A percentile compares a stretch with the other conserved stretches of the same genome.
Evolutionary conservation across 2,113 vertebrate species (phyloP).

Genomic region (Corvus moneduloides): DNA sequence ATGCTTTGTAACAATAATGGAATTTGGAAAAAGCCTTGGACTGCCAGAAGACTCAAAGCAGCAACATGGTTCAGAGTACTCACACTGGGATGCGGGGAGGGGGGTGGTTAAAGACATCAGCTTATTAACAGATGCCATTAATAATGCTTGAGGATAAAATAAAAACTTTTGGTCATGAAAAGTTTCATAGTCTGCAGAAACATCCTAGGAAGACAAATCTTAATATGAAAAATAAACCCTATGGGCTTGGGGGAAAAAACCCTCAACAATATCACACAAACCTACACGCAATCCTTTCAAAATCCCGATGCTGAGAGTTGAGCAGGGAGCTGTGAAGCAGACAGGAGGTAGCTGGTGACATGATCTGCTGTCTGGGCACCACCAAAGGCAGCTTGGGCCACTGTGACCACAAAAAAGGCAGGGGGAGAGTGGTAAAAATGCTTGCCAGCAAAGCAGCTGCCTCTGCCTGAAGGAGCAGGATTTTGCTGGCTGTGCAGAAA

Average conservation of each 20-base stretch:
- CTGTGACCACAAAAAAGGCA: background rate
- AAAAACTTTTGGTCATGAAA: background rate
- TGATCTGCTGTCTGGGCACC: background rate
- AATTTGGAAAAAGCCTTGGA: slow-evolving; percentile 19
- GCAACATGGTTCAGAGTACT: background rate
- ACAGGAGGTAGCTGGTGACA: background rate
- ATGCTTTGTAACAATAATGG: slow-evolving; percentile 45
- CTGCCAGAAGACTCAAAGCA: slow-evolving; percentile 8
- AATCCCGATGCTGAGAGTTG: background rate
- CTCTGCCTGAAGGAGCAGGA: background rate
- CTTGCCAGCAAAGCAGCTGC: background rate
- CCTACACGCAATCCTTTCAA: background rate
- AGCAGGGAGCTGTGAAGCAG: background rate
- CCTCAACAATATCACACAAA: background rate
- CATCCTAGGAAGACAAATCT: background rate
- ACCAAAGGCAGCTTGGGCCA: background rate
- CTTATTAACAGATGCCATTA: background rate
- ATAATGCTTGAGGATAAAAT: background rate
- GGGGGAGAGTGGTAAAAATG: background rate
- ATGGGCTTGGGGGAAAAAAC: background rate
- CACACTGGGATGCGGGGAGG: background rate
- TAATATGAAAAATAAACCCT: background rate
- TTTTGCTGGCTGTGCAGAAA: background rate
- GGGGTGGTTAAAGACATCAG: background rate
- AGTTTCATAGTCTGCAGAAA: background rate